Conservation (phyloP, 2,113 vertebrate genomes). For the Rhombomys opimus region DNA sequence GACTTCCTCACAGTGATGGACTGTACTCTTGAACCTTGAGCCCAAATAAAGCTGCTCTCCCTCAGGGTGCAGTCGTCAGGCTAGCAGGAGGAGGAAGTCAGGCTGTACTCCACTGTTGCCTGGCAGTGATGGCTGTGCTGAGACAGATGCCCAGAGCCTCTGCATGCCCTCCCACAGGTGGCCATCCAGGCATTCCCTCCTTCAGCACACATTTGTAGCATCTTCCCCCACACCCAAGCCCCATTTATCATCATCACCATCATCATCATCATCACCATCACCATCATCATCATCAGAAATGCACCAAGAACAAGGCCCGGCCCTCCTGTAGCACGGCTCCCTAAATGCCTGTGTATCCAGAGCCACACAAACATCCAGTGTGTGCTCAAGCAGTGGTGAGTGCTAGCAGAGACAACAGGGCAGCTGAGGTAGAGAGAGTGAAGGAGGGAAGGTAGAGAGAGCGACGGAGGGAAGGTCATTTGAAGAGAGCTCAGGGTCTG, state of each 20-base stretch:
- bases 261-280: no score
- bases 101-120: background rate
- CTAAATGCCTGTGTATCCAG: no score
- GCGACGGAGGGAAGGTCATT: background rate
- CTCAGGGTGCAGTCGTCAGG: background rate
- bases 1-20: background rate
- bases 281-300: background rate
- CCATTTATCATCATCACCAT: no score
- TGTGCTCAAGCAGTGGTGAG: background rate
- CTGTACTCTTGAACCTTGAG: background rate
- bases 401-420: background rate
- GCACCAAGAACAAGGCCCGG: background rate
- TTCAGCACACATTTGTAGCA: background rate
- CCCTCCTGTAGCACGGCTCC: background rate
- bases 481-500: background rate
- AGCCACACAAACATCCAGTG: background rate
- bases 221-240: background rate
- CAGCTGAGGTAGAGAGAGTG: background rate
- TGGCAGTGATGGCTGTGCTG: background rate
- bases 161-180: background rate
- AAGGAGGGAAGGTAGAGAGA: background rate
- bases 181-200: background rate
- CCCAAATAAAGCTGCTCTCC: background rate
- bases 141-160: background rate
- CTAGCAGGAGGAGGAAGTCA: background rate